These are phyloP conservation scores for Sclerurus mexicanus DNA, from an alignment of 2,113 vertebrate genomes.

Conservation along the genomic window DNA sequence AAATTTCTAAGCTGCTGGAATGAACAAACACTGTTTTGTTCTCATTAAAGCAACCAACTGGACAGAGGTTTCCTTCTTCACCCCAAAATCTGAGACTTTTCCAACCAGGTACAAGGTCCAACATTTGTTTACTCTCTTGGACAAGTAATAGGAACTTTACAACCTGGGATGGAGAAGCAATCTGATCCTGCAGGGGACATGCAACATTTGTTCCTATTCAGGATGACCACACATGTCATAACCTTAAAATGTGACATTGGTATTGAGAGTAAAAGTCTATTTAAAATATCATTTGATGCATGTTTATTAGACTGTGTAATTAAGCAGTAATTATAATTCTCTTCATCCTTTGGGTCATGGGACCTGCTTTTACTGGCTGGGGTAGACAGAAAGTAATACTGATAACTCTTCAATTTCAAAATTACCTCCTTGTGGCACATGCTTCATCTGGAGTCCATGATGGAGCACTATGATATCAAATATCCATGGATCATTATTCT, in stretches of 20 bases:
- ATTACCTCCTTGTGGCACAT: neutral
- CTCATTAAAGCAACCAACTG: neutral
- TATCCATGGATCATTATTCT: neutral
- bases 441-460: neutral
- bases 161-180: neutral
- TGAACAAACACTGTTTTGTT: neutral
- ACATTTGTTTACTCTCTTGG: slow-evolving; percentile 12
- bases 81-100: neutral
- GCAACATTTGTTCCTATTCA: neutral
- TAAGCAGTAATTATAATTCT: neutral
- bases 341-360: neutral
- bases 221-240: neutral
- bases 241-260: neutral
- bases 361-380: neutral
- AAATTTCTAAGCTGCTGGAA: slow-evolving; percentile 8
- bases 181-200: neutral
- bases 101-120: slow-evolving; percentile 17
- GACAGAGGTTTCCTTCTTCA: slow-evolving; percentile 35
- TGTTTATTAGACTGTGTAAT: neutral
- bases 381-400: neutral
- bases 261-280: neutral
- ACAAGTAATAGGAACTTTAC: slow-evolving; percentile 14
- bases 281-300: neutral
- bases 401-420: neutral
- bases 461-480: neutral